Conservation (phyloP, 2,888 invertebrate genomes). For the Drosophila birchii region DNA sequence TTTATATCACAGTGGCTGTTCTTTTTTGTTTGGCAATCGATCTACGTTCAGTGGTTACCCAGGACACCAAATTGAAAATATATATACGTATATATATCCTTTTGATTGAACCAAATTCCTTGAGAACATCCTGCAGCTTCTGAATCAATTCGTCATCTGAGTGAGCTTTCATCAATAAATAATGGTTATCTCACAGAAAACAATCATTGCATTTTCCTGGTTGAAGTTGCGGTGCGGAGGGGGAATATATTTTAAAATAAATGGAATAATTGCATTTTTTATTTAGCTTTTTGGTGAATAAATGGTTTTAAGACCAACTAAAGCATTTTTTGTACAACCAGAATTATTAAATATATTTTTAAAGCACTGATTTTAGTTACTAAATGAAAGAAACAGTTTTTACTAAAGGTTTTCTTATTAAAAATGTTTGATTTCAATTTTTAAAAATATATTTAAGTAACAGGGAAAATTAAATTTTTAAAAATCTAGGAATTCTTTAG, state of each 20-base stretch:
- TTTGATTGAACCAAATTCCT: conserved; percentile 7
- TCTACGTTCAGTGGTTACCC: conserved; percentile 42
- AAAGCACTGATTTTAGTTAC: neutral
- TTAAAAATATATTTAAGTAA: too few species aligned
- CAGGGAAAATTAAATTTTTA: too few species aligned
- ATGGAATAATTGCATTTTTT: conserved; percentile 5
- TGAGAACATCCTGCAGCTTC: conserved; percentile 1
- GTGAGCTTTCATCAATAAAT: conserved; percentile 28
- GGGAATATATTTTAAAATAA: neutral
- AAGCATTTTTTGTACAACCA: neutral
- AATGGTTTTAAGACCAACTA: too few species aligned
- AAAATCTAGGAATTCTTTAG: too few species aligned
- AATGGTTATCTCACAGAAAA: conserved; percentile 13
- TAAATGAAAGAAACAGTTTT: neutral
- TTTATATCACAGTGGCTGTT: conserved; percentile 85
- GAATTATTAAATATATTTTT: neutral
- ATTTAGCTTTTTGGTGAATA: neutral
- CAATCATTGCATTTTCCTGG: conserved; percentile 10
- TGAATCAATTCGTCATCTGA: conserved; percentile 19
- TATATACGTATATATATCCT: neutral
- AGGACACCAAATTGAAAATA: conserved; percentile 17
- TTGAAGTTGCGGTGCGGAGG: neutral
- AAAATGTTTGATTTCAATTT: too few species aligned
- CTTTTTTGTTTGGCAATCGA: conserved; percentile 80
- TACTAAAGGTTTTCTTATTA: neutral